Evolutionary conservation across 2,888 invertebrate species (phyloP).

Genomic region (Keiferia lycopersicella): DNA sequence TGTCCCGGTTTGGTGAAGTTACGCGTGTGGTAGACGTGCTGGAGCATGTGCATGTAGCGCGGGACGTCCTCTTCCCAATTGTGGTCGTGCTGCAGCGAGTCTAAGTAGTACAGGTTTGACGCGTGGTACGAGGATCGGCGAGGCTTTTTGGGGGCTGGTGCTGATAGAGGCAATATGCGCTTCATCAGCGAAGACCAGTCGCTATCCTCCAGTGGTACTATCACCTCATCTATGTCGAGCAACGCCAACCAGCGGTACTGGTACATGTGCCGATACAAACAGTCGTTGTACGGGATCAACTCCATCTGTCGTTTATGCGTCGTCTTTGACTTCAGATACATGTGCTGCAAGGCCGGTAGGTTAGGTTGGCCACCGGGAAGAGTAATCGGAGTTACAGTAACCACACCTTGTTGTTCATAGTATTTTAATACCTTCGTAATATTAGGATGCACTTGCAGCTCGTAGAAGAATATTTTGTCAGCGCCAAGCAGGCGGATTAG

Average conservation of each 20-base stretch:
- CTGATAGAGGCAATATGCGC: constrained; percentile 84
- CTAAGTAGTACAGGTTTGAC: constrained; percentile 95
- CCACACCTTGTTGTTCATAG: constrained; percentile 84
- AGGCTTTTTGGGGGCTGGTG: constrained; percentile 74
- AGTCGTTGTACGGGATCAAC: constrained; percentile 97
- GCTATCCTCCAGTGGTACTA: constrained; percentile 90
- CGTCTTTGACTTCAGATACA: constrained; percentile 94
- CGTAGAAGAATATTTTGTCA: constrained; percentile 95
- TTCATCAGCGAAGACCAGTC: constrained; percentile 91
- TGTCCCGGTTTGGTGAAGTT: constrained; percentile 96
- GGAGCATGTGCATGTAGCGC: constrained; percentile 95
- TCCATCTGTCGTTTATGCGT: constrained; percentile 97
- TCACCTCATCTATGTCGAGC: constrained; percentile 96
- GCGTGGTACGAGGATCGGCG: constrained; percentile 92
- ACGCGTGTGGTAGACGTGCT: constrained; percentile 93
- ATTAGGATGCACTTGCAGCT: constrained; percentile 95
- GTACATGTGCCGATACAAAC: constrained; percentile 95
- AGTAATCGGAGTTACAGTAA: constrained; percentile 89
- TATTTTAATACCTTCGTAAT: constrained; percentile 90
- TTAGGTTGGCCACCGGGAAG: constrained; percentile 95
- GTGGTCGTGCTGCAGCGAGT: constrained; percentile 91
- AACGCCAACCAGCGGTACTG: constrained; percentile 94
- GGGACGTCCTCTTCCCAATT: constrained; percentile 90
- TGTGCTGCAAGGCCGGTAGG: constrained; percentile 92
- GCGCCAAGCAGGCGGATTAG: constrained; percentile 92